These are phyloP conservation scores for Cottus gobio DNA, from an alignment of 2,113 vertebrate species.

Conservation along the genomic window DNA sequence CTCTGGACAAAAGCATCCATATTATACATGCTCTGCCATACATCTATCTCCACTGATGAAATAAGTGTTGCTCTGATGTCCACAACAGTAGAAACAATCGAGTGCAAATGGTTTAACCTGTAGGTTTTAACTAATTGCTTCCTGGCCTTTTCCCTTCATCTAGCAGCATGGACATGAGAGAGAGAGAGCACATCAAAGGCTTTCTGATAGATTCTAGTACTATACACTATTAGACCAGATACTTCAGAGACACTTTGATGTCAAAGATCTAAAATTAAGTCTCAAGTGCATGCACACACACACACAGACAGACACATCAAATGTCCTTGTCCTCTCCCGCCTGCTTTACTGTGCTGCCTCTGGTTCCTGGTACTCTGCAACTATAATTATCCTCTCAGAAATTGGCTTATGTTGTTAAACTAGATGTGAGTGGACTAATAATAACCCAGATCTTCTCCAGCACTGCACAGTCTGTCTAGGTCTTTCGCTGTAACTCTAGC, in stretches of 20 bases:
- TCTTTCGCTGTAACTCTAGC: conserved; percentile 41
- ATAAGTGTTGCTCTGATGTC: conserved; percentile 29
- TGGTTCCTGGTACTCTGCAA: background rate
- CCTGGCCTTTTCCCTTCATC: conserved; percentile 43
- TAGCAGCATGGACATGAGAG: conserved; percentile 12
- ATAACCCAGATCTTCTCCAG: conserved; percentile 36
- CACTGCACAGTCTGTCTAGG: conserved; percentile 7
- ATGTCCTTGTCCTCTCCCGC: conserved; percentile 8
- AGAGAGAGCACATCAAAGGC: conserved; percentile 52
- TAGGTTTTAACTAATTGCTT: conserved; percentile 16
- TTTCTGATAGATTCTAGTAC: conserved; percentile 14
- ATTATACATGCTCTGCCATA: background rate
- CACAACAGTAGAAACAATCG: conserved; percentile 19
- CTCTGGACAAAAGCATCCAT: conserved; percentile 9
- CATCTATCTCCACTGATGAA: conserved; percentile 51
- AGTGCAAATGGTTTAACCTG: conserved; percentile 41
- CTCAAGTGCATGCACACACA: background rate
- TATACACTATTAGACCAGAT: conserved; percentile 18
- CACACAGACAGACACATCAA: conserved; percentile 5
- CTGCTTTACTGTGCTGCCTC: conserved; percentile 11
- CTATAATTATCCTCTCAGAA: conserved; percentile 29
- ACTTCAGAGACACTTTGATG: conserved; percentile 49
- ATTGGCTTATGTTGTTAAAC: conserved; percentile 44
- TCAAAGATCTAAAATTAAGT: conserved; percentile 19
- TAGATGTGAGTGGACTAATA: conserved; percentile 29